A percentile compares a stretch with the other conserved stretches of the same genome.
Conservation (phyloP, 2,888 invertebrate species). For the Lasioglossum calceatum region DNA sequence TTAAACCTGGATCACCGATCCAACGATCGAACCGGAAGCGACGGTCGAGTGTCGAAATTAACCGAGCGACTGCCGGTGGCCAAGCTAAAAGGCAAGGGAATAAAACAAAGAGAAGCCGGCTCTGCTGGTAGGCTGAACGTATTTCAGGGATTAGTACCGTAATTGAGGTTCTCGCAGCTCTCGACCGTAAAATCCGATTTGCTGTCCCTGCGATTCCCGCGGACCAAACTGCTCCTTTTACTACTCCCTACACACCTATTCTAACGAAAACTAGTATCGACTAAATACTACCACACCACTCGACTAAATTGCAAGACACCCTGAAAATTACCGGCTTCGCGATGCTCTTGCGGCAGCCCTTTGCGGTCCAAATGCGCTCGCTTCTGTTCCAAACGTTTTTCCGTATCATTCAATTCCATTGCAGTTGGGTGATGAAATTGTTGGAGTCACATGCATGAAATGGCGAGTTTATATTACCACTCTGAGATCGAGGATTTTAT, state of each 20-base stretch:
- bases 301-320: background rate
- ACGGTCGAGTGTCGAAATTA: background rate
- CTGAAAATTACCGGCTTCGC: background rate
- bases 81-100: constrained; percentile 12
- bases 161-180: constrained; percentile 52
- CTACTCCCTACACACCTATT: background rate
- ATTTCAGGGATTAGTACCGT: constrained; percentile 55
- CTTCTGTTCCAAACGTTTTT: background rate
- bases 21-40: constrained; percentile 8
- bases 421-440: background rate
- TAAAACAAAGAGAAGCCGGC: background rate
- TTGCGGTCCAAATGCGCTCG: background rate
- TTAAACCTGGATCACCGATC: constrained; percentile 4
- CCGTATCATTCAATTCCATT: too few species aligned
- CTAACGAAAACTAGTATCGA: constrained; percentile 33
- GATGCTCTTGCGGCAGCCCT: background rate
- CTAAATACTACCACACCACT: background rate
- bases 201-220: constrained; percentile 4
- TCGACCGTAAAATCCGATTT: constrained; percentile 62
- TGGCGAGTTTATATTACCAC: background rate
- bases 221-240: constrained; percentile 24
- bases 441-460: background rate
- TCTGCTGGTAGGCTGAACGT: constrained; percentile 13
- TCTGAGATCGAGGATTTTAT: too few species aligned
- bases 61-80: background rate